Base-by-base conservation (phyloP, 1,140 invertebrate genomes). In the Andrena cerasifolii region DNA sequence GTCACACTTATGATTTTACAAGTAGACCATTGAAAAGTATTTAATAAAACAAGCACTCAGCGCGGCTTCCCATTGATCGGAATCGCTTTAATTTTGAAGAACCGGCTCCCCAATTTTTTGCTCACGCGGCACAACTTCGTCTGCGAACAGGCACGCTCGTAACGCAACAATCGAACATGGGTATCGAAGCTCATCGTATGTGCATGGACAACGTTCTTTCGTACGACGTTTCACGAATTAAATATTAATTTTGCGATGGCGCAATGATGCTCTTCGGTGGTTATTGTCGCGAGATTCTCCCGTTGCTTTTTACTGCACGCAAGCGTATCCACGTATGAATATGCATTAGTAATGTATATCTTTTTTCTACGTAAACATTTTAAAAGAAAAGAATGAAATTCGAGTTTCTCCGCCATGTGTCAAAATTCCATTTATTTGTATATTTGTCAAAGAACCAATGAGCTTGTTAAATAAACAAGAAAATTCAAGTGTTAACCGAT, bases 81-180 rank as follows among this genome's bases (percentile, higher is more conserved):
- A 66, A 5, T 68, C 28, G 65, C 18, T 28, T 58, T 49, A 68
- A 76, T 68, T 76, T 59, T 28, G 53, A 59, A 58, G 12, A 47
- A 6, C 24, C 5, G 16, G 28, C 24, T 28, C n/a, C 7, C 18
- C 36, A 10, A 59, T 16, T 21, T 40, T 68, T 68, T 49, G 31
- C 33, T 59, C 10, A 16, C 6, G 5, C n/a, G 36, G 54, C 49
- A 54, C 36, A 12, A 43, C 33, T 65, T 59, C 21, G 24, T 68
- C 47, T 58, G 26, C 28, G 12, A 31, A 8, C 10, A 2, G 2
- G 28, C 24, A 36, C 7, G 8, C 16, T 33, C 21, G n/a, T 18
- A 43, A 65, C 40, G n/a, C 45, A 54, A 67, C 3, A 75, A 68
- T 54, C 62, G 72, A 56, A 63, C 6, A 45, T 5, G 3, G 36